These are phyloP conservation scores for Potorous gilbertii DNA, from an alignment of 2,797 vertebrate species.

Conservation along the genomic window DNA sequence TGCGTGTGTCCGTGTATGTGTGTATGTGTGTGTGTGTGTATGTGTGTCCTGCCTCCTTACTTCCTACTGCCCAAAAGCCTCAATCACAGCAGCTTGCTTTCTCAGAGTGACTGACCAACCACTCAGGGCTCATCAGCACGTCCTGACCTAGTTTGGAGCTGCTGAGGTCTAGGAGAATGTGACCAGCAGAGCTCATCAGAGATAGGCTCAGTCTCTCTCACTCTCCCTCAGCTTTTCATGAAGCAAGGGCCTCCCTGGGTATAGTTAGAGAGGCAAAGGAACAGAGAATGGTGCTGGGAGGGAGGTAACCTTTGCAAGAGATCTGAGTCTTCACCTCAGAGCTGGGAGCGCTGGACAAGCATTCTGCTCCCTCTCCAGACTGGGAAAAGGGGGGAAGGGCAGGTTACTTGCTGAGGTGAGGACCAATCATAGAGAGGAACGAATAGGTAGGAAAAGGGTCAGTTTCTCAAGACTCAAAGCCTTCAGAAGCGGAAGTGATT, in stretches of 20 bases:
- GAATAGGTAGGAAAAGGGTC: not conserved
- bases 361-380: not conserved
- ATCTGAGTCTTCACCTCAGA: not conserved
- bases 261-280: not conserved
- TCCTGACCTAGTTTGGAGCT: conserved; percentile 84
- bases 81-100: not conserved
- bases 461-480: not conserved
- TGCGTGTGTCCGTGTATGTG: not conserved
- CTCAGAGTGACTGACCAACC: conserved; percentile 11
- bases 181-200: conserved; percentile 73
- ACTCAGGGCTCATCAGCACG: conserved; percentile 76
- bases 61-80: conserved; percentile 6
- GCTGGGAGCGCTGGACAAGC: not conserved
- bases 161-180: conserved; percentile 74
- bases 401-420: not conserved
- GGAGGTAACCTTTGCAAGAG: not conserved
- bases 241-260: not conserved
- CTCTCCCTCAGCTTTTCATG: not conserved
- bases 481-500: not conserved
- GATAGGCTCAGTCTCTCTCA: not conserved
- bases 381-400: not conserved
- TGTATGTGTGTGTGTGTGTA: not conserved
- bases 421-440: not conserved
- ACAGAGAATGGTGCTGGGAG: not conserved
- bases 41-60: not conserved